Evolutionary conservation across 2,113 vertebrate genomes (phyloP).

Genomic region (Malurus alboscapulatus): DNA sequence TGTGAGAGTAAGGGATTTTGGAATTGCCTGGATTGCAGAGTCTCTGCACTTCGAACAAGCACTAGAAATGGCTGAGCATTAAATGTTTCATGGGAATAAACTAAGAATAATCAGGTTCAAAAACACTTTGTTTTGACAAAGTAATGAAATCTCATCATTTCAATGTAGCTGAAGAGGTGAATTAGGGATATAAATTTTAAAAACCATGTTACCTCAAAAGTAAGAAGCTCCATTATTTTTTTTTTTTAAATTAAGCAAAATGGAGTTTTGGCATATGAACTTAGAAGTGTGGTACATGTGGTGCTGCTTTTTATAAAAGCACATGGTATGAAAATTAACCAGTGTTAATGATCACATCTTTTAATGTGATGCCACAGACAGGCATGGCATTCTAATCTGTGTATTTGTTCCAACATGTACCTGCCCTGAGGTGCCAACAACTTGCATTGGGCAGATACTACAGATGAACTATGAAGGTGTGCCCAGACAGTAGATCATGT

Average conservation of each 20-base stretch:
- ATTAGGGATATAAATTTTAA: background rate
- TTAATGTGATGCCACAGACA: slow-evolving; percentile 18
- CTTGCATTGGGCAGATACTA: background rate
- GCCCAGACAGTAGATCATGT: background rate
- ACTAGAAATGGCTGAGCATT: background rate
- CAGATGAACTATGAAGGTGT: background rate
- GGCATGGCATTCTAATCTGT: background rate
- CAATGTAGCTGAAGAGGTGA: background rate
- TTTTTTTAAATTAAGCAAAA: background rate
- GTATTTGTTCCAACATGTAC: slow-evolving; percentile 43
- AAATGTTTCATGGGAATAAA: background rate
- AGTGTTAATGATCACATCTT: background rate
- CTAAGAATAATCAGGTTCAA: background rate
- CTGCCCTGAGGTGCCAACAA: slow-evolving; percentile 27
- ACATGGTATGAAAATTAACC: slow-evolving; percentile 22
- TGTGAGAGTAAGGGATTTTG: background rate
- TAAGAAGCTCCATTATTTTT: background rate
- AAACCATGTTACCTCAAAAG: background rate
- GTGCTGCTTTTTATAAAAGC: background rate
- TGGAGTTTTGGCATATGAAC: background rate
- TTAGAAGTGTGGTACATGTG: background rate
- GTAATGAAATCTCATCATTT: background rate
- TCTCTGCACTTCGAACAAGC: background rate
- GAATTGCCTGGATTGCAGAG: background rate
- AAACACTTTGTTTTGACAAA: background rate